phyloP scores from a whole-genome alignment of 2,113 vertebrate species.

The Emydura subglobosa region DNA sequence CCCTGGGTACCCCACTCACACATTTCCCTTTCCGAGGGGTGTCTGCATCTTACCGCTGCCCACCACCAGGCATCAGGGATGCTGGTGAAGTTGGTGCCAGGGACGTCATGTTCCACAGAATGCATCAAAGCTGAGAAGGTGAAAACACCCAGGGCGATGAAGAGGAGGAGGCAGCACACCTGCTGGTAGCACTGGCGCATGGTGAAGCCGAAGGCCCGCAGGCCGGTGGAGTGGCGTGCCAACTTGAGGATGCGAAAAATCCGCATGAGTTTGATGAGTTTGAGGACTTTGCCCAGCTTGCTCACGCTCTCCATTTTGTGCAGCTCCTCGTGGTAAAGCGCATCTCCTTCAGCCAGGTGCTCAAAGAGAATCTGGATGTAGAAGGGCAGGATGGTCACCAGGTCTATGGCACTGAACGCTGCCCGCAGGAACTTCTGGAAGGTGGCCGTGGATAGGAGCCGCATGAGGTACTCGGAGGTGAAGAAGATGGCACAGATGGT shows the following conservation, averaged over 20 bases:
- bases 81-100: constrained; percentile 89
- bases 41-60: constrained; percentile 88
- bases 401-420: constrained; percentile 84
- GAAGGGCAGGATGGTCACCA: constrained; percentile 90
- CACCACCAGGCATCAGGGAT: constrained; percentile 94
- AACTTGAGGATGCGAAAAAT: constrained; percentile 94
- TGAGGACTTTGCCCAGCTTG: constrained; percentile 92
- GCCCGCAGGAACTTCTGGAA: constrained; percentile 78
- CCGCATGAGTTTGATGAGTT: constrained; percentile 91
- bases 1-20: accelerated
- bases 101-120: constrained; percentile 89
- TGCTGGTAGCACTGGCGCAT: constrained; percentile 93
- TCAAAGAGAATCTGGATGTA: constrained; percentile 90
- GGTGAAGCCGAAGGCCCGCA: constrained; percentile 92
- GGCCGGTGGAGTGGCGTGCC: constrained; percentile 90
- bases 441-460: constrained; percentile 81
- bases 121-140: constrained; percentile 92
- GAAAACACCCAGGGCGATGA: constrained; percentile 93
- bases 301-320: constrained; percentile 88
- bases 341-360: constrained; percentile 78
- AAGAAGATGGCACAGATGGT: constrained; percentile 86
- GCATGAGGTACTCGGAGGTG: constrained; percentile 83
- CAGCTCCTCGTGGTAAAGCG: constrained; percentile 83
- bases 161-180: constrained; percentile 92
- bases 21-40: background rate